These are phyloP conservation scores for Phoebastria nigripes DNA, from an alignment of 2,797 vertebrate species.

Conservation along the genomic window DNA sequence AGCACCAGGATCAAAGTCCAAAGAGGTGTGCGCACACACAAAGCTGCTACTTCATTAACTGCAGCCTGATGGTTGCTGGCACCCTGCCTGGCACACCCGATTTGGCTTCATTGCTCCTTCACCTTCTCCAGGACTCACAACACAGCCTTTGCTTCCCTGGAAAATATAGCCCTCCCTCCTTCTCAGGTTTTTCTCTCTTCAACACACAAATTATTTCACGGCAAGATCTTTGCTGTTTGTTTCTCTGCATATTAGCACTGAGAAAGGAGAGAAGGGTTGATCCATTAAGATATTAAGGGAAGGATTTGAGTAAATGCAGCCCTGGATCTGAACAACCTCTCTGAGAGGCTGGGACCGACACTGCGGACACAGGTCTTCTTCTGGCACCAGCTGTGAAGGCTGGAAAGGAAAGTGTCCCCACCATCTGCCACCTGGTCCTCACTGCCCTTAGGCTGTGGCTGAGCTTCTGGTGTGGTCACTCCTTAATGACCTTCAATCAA, in stretches of 20 bases:
- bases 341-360: accelerated
- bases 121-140: background rate
- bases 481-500: conserved; percentile 21
- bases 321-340: background rate
- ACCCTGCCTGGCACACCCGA: background rate
- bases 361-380: background rate
- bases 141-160: background rate
- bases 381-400: background rate
- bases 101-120: background rate
- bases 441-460: background rate
- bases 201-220: background rate
- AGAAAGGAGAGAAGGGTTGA: background rate
- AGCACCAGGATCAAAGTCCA: background rate
- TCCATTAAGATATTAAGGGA: background rate
- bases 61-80: background rate
- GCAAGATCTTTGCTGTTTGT: background rate
- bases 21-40: background rate
- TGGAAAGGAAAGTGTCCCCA: background rate
- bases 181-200: background rate
- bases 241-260: background rate
- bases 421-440: conserved; percentile 1
- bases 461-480: conserved; percentile 20
- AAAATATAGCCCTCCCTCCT: background rate
- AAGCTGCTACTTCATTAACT: background rate
- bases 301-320: background rate